Evolutionary conservation across 2,113 vertebrate genomes (phyloP).

Genomic region (Bucco capensis): DNA sequence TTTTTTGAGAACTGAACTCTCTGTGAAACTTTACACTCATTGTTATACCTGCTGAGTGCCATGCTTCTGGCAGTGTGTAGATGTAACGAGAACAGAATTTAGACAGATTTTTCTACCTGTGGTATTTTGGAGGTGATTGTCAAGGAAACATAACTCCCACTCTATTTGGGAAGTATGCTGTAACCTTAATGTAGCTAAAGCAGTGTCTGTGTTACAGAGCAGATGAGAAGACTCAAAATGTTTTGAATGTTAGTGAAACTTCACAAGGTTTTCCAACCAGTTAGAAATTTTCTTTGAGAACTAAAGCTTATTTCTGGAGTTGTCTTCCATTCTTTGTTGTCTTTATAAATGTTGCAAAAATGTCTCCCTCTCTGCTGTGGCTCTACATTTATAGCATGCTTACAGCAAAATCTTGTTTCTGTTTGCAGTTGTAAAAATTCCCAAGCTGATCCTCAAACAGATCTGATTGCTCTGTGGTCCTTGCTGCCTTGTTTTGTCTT

Average conservation of each 20-base stretch:
- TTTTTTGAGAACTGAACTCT: not conserved
- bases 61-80: not conserved
- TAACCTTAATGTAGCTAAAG: not conserved
- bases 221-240: not conserved
- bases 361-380: not conserved
- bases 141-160: not conserved
- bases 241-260: not conserved
- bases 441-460: constrained; percentile 44
- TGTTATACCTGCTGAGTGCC: not conserved
- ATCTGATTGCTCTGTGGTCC: constrained; percentile 17
- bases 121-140: not conserved
- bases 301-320: not conserved
- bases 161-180: not conserved
- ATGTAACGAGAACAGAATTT: not conserved
- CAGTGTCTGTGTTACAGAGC: not conserved
- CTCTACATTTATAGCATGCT: constrained; percentile 25
- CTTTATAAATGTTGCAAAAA: not conserved
- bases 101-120: not conserved
- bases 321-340: not conserved
- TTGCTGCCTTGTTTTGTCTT: not conserved
- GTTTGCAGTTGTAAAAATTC: constrained; percentile 40
- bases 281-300: not conserved
- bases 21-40: not conserved
- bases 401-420: constrained; percentile 39
- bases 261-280: not conserved